Conservation (phyloP, 2,888 invertebrate species). For the Lepetodrilus schrolli region DNA sequence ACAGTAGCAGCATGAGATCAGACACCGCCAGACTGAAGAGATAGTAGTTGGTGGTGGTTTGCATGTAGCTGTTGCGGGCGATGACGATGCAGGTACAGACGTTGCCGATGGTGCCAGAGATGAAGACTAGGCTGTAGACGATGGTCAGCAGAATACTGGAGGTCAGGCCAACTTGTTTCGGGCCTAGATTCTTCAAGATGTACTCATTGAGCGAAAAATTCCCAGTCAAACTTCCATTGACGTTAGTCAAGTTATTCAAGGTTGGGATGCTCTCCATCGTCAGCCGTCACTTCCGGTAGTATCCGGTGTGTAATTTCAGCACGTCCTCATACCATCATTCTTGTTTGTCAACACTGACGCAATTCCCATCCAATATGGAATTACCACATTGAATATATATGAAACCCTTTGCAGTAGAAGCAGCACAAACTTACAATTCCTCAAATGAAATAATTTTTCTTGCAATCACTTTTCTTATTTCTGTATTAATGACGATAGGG, state of each 20-base stretch:
- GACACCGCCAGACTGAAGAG: conserved; percentile 91
- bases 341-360: too few species aligned
- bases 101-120: conserved; percentile 52
- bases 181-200: conserved; percentile 36
- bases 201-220: conserved; percentile 32
- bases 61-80: conserved; percentile 80
- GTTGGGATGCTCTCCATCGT: too few species aligned
- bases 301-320: too few species aligned
- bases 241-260: not conserved
- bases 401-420: too few species aligned
- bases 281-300: too few species aligned
- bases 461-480: too few species aligned
- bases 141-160: conserved; percentile 39
- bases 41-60: conserved; percentile 93
- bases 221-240: not conserved
- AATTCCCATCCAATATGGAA: too few species aligned
- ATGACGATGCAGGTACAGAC: conserved; percentile 57
- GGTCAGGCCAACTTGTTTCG: conserved; percentile 34
- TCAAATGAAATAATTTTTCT: too few species aligned
- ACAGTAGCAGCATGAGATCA: conserved; percentile 84
- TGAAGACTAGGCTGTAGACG: conserved; percentile 45
- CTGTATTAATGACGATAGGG: too few species aligned
- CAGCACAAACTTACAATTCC: too few species aligned
- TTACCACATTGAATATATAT: too few species aligned
- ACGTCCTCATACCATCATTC: too few species aligned